Evolutionary conservation across 2,113 vertebrate genomes (phyloP).

Genomic region (Pachycephala philippinensis): DNA sequence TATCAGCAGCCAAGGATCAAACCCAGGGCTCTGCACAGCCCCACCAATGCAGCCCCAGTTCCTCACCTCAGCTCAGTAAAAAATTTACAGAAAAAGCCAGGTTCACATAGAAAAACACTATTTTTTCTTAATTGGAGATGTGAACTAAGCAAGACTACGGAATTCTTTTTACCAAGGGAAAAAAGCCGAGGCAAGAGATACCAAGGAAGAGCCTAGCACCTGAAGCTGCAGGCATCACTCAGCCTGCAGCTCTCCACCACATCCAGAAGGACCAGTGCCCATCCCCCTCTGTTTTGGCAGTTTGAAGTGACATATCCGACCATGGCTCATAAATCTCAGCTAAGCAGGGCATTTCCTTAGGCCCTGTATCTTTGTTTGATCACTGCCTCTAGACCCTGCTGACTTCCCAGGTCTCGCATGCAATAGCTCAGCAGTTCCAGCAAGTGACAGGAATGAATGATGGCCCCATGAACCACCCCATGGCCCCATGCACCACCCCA

Average conservation of each 20-base stretch:
- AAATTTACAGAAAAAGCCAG: not conserved
- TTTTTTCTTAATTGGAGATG: not conserved
- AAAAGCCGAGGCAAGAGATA: not conserved
- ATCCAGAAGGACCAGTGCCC: not conserved
- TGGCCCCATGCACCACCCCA: too few species aligned
- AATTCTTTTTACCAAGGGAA: not conserved
- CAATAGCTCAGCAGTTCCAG: not conserved
- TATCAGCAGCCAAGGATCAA: not conserved
- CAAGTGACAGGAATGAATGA: not conserved
- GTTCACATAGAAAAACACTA: not conserved
- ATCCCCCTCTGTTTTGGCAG: not conserved
- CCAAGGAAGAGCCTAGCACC: not conserved
- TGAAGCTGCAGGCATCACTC: not conserved
- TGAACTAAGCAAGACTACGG: not conserved
- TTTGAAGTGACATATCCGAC: not conserved
- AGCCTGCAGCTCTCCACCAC: not conserved
- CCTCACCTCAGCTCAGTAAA: not conserved
- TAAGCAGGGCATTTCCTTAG: constrained; percentile 24
- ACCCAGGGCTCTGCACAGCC: not conserved
- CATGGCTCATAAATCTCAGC: constrained; percentile 29
- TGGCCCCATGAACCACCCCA: not conserved
- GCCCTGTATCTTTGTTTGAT: not conserved
- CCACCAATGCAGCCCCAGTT: not conserved
- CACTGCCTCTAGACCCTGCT: not conserved
- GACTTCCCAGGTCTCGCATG: not conserved